Evolutionary conservation across 2,888 invertebrate species (phyloP).

Genomic region (Tetragonula carbonaria): DNA sequence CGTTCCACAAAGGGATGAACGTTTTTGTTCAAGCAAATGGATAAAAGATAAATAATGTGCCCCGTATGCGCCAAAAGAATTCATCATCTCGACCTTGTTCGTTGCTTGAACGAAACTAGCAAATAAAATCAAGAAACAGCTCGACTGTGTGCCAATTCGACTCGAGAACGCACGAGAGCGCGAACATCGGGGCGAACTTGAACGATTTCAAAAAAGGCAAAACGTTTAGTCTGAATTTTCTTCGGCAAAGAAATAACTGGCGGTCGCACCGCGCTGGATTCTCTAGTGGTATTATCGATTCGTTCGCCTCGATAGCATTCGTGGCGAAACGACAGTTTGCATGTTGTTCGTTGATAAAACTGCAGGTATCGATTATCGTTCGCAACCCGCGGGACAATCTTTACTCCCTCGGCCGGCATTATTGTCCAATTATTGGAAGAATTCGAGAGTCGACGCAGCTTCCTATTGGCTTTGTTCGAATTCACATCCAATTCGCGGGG

Average conservation of each 20-base stretch:
- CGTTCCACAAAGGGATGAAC: too few relatives aligned
- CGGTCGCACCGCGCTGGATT: not conserved
- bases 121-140: too few relatives aligned
- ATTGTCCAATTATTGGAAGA: conserved; percentile 48
- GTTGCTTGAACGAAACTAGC: not conserved
- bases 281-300: not conserved
- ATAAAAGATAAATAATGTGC: too few relatives aligned
- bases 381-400: conserved; percentile 21
- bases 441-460: conserved; percentile 33
- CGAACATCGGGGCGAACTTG: not conserved
- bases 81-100: too few relatives aligned
- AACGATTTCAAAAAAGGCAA: not conserved
- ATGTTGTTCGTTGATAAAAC: conserved; percentile 21
- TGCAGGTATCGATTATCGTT: conserved; percentile 38
- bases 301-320: not conserved
- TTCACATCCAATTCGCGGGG: conserved; percentile 23
- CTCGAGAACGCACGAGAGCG: not conserved
- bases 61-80: too few relatives aligned
- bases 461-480: conserved; percentile 22
- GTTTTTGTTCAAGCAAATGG: too few relatives aligned
- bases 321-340: not conserved
- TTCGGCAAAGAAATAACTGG: not conserved
- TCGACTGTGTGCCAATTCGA: not conserved
- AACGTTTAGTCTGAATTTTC: conserved; percentile 1
- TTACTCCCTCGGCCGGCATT: conserved; percentile 23